phyloP scores from a whole-genome alignment of 37 sponge, comb jelly and placozoan genomes.

The Chondrosia reniformis region DNA sequence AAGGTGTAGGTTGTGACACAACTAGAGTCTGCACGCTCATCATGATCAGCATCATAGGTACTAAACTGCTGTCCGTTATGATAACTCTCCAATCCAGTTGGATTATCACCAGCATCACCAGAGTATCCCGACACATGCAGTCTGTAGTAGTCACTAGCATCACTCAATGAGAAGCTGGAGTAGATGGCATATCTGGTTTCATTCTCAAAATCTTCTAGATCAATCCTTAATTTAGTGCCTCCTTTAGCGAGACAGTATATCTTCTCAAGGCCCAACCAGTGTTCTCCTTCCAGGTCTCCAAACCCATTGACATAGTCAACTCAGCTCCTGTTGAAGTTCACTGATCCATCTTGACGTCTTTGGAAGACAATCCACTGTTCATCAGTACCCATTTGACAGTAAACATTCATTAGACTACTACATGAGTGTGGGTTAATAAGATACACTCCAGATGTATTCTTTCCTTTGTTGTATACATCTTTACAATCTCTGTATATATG shows the following conservation, averaged over 20 bases:
- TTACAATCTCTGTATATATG: too few relatives aligned
- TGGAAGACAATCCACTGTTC: conserved; percentile 25
- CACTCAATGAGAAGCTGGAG: conserved; percentile 9
- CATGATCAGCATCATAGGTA: conserved; percentile 27
- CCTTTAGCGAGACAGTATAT: conserved; percentile 6
- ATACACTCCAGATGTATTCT: conserved; percentile 9
- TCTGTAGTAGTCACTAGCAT: conserved; percentile 8
- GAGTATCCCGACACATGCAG: conserved; percentile 20
- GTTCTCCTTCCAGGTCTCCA: conserved; percentile 27
- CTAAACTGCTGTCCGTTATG: conserved; percentile 15
- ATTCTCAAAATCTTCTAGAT: not conserved
- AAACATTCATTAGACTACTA: not conserved
- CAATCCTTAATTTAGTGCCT: conserved; percentile 3
- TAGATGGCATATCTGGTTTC: conserved; percentile 16
- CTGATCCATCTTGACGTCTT: conserved; percentile 36
- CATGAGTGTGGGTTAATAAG: conserved; percentile 2
- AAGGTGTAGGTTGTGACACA: conserved; percentile 6
- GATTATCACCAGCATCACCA: conserved; percentile 22
- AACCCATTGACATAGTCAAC: conserved; percentile 29
- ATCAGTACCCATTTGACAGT: conserved; percentile 4
- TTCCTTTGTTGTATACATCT: not conserved
- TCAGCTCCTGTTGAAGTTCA: conserved; percentile 25
- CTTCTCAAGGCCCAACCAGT: conserved; percentile 28
- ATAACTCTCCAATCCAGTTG: too few relatives aligned
- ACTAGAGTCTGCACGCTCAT: not conserved